Conservation (phyloP, 53 echinoderm and acorn worm genomes). For the Patiria pectinifera region DNA sequence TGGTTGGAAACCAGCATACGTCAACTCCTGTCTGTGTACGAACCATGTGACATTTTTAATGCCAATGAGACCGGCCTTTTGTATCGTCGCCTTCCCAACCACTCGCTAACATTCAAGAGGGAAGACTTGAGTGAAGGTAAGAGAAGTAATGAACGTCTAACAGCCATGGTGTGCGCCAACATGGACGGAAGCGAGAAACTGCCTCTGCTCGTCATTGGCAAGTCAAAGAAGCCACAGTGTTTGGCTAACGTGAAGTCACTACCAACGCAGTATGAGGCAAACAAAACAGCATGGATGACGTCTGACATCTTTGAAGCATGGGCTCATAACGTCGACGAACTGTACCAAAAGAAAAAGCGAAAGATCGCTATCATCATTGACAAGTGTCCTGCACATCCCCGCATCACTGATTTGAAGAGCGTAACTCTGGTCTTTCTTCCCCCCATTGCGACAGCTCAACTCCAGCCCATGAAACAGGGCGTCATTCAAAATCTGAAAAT, state of each 20-base stretch:
- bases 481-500: constrained; percentile 36
- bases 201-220: constrained; percentile 70
- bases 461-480: constrained; percentile 52
- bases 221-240: constrained; percentile 56
- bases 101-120: constrained; percentile 25
- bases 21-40: neutral
- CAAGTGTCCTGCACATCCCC: constrained; percentile 63
- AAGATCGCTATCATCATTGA: constrained; percentile 66
- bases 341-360: constrained; percentile 21
- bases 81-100: constrained; percentile 54
- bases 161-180: constrained; percentile 64
- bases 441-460: constrained; percentile 46
- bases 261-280: constrained; percentile 48
- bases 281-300: constrained; percentile 59
- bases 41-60: constrained; percentile 51
- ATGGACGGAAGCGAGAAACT: constrained; percentile 70
- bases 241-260: constrained; percentile 43
- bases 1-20: no score
- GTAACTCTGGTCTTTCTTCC: constrained; percentile 66
- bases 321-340: constrained; percentile 45
- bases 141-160: constrained; percentile 57
- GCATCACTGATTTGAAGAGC: constrained; percentile 22
- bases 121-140: constrained; percentile 40
- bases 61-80: constrained; percentile 64
- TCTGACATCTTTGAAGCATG: constrained; percentile 53